These are phyloP conservation scores for Triplophysa tibetana DNA, from an alignment of 2,113 vertebrate genomes.

Conservation along the genomic window DNA sequence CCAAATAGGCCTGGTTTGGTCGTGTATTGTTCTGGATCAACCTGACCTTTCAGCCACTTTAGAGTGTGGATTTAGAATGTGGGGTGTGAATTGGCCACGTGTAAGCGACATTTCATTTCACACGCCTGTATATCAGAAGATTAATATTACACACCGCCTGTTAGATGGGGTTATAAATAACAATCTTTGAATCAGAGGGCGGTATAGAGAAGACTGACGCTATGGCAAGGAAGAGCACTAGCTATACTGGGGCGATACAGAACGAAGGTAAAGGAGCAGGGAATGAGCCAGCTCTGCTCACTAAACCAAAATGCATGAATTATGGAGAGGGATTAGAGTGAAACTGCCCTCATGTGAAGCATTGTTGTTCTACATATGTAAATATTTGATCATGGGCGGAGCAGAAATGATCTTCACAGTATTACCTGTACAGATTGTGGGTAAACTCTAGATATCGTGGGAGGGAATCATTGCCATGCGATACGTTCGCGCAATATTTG, in stretches of 20 bases:
- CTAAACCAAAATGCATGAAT: conserved; percentile 60
- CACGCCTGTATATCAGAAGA: conserved; percentile 57
- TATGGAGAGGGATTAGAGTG: conserved; percentile 56
- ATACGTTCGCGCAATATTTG: not conserved
- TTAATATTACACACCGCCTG: conserved; percentile 50
- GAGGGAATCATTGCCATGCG: not conserved
- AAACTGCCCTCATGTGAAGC: conserved; percentile 63
- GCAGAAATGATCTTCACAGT: not conserved
- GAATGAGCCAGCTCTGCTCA: not conserved
- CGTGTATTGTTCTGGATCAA: conserved; percentile 63
- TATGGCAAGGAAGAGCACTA: conserved; percentile 38
- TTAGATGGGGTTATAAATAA: conserved; percentile 44
- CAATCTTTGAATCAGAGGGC: conserved; percentile 42
- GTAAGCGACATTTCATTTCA: conserved; percentile 43
- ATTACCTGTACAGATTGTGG: not conserved
- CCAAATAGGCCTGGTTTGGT: conserved; percentile 60
- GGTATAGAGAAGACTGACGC: conserved; percentile 41
- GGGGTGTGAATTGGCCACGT: conserved; percentile 32
- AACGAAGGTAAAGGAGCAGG: conserved; percentile 49
- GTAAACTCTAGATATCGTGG: not conserved
- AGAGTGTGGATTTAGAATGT: conserved; percentile 44
- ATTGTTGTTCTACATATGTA: conserved; percentile 66
- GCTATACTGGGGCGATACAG: conserved; percentile 47
- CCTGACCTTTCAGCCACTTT: conserved; percentile 64
- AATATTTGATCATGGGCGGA: conserved; percentile 37